These are phyloP conservation scores for Oxycera nigricornis DNA, from an alignment of 2,888 invertebrate species.

Conservation along the genomic window DNA sequence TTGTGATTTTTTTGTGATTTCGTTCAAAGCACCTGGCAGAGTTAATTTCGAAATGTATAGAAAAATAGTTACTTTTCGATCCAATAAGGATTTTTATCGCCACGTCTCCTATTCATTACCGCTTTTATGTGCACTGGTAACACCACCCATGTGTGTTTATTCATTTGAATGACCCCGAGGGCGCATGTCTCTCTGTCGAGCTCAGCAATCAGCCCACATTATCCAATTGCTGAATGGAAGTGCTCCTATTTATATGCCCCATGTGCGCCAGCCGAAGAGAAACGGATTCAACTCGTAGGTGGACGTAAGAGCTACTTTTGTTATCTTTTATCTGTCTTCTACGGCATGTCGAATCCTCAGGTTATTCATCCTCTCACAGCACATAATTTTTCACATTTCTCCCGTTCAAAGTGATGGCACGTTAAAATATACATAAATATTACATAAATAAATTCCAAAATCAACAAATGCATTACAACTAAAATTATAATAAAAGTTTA, in stretches of 20 bases:
- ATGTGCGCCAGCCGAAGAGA: slow-evolving; percentile 4
- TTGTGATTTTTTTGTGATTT: no score
- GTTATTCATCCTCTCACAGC: no score
- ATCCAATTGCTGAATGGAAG: slow-evolving; percentile 13
- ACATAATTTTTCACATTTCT: no score
- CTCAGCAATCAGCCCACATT: background rate
- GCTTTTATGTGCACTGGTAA: background rate
- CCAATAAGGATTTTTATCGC: no score
- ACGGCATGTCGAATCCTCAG: background rate
- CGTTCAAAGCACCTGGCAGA: no score
- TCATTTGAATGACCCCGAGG: background rate
- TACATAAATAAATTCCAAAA: no score
- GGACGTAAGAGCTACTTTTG: background rate
- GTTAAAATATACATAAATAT: no score
- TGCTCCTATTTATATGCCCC: background rate
- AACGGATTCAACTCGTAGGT: background rate
- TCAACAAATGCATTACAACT: no score
- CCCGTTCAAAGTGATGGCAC: no score
- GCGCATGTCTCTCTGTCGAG: slow-evolving; percentile 4
- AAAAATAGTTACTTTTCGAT: no score
- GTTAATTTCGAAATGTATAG: no score
- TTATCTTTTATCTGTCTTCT: background rate
- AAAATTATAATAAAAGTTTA: no score
- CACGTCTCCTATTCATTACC: background rate
- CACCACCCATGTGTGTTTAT: slow-evolving; percentile 14